Percentiles rank a stretch among this genome's conserved stretches.
These are phyloP conservation scores for Thecocarcelia acutangulata DNA, from an alignment of 2,888 invertebrate species.

Conservation along the genomic window DNA sequence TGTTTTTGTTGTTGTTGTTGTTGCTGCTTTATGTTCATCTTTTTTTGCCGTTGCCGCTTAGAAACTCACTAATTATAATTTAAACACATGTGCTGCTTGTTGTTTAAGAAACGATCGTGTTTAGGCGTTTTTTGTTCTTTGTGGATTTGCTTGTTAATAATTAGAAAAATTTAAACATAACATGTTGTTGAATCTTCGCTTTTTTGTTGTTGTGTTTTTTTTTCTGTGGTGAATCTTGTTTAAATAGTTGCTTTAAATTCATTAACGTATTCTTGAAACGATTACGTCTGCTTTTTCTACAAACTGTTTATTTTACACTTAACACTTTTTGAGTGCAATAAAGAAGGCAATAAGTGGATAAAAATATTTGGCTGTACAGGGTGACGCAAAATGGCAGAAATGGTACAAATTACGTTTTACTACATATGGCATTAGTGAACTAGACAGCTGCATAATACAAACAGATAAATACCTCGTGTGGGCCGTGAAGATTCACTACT, in stretches of 20 bases:
- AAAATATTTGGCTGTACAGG: no score
- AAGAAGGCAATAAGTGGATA: not conserved
- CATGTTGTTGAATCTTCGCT: not conserved
- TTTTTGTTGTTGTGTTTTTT: not conserved
- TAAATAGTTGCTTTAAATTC: not conserved
- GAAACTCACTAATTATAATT: slow-evolving; percentile 34
- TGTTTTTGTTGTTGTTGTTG: not conserved
- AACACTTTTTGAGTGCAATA: not conserved
- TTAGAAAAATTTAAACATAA: slow-evolving; percentile 21
- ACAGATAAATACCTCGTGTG: no score
- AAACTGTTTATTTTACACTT: slow-evolving; percentile 29
- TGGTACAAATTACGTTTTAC: no score
- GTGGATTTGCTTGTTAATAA: slow-evolving; percentile 46
- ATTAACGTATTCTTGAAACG: slow-evolving; percentile 23
- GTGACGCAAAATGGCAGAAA: no score
- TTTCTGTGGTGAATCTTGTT: no score
- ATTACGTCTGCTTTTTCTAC: not conserved
- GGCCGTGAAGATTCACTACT: no score
- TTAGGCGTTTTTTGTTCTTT: slow-evolving; percentile 33
- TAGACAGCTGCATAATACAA: no score
- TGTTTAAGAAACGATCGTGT: slow-evolving; percentile 27
- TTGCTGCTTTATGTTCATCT: not conserved
- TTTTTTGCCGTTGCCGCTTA: slow-evolving; percentile 10
- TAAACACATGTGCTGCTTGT: slow-evolving; percentile 38
- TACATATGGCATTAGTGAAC: no score